Evolutionary conservation across 2,888 invertebrate genomes (phyloP), one percentile per base, ranked within the genome.

Genomic region (Norana najaformis): DNA sequence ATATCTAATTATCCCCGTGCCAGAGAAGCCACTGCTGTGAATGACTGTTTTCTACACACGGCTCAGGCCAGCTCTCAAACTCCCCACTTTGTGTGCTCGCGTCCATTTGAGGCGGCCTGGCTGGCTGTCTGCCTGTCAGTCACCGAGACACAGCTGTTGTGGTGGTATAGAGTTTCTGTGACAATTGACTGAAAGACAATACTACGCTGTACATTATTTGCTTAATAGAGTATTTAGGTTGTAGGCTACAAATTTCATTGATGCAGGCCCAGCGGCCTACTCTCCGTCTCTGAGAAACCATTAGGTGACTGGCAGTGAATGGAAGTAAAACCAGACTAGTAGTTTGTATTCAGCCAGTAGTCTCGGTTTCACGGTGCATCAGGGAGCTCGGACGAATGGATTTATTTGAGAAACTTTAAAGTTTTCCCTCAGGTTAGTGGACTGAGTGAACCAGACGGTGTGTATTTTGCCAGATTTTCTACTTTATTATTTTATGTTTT

Each of bases 401-500:
- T 69, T 69, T 69, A 69, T 69, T 69, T 30, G n/a, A 69, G n/a
- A n/a, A n/a, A 69, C 69, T 69, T n/a, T 69, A 69, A n/a, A 69
- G 69, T 69, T 69, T 69, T n/a, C 30, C 69, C 69, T 69, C 69
- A 69, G 69, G 69, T 69, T 69, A 69, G 69, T 69, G 69, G 69
- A 69, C 69, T n/a, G 69, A n/a, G 6, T 69, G n/a, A 69, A n/a
- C 69, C n/a, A 69, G 69, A n/a, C 69, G 11, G 69, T 69, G 69
- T 69, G 69, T 69, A 69, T 69, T 69, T 69, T 69, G 30, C 11
- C 69, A 69, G n/a, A n/a, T 69, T 69, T 69, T 69, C n/a, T 30
- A n/a, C 69, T 69, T 30, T 69, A 69, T 69, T 69, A 69, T 69
- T 69, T 0, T 69, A n/a, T 69, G 69, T 69, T 69, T 69, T 69